Evolutionary conservation across 2,797 vertebrate genomes (phyloP).

Genomic region (Xyrichtys novacula): DNA sequence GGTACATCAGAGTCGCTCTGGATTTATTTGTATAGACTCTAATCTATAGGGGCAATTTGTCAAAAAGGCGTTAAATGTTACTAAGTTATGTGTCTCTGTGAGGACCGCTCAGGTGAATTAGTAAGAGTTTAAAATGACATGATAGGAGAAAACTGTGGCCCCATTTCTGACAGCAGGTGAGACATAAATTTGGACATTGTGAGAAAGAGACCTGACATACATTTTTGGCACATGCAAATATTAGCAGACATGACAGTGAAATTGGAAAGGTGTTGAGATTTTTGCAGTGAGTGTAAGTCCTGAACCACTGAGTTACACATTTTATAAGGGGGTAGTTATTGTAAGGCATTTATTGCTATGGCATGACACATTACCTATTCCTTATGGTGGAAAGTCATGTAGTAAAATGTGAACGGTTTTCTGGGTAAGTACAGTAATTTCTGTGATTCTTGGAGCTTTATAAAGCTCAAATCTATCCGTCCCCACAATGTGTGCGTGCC

Average conservation of each 20-base stretch:
- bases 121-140: background rate
- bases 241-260: background rate
- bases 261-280: background rate
- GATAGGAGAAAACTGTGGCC: background rate
- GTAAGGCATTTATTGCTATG: background rate
- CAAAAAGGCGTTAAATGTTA: background rate
- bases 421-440: background rate
- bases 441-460: background rate
- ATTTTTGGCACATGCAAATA: background rate
- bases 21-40: background rate
- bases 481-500: background rate
- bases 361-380: background rate
- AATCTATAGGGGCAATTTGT: background rate
- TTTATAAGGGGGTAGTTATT: background rate
- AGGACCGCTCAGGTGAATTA: background rate
- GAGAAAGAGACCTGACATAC: background rate
- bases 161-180: background rate
- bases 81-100: background rate
- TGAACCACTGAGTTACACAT: background rate
- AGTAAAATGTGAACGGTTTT: conserved; percentile 1
- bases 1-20: background rate
- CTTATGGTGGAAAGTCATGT: background rate
- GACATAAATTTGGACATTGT: background rate
- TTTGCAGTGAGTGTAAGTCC: background rate
- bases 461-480: background rate